Base-by-base conservation (phyloP, 1,140 invertebrate genomes). In the Magallana angulata region DNA sequence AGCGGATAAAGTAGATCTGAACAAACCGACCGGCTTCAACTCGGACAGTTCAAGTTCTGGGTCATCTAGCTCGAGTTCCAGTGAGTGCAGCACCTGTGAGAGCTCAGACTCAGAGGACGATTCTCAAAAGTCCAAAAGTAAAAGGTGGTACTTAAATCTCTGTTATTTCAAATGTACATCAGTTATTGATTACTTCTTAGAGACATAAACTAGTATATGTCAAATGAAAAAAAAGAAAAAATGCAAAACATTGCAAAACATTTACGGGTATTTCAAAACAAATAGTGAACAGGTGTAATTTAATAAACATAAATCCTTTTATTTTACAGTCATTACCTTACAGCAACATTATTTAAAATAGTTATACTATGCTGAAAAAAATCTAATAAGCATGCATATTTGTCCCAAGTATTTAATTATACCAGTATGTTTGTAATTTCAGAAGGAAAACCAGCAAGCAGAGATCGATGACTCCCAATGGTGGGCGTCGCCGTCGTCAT, bases 21-120 rank as follows among this genome's bases (percentile, higher is more conserved):
- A 96, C 91, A 96, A 97, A 93, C 96, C 97, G 76, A 98, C 97
- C 14, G 98, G 98, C 8, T 97, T 99, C 57, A 98, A 98, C 12
- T 99, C 98, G 6, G 98, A 99, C 95, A 98, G 97, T 90, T 98
- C 97, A 0, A 98, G 97, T 92, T 98, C 97, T 90, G 98, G 97
- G 11, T 98, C 97, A 60, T 98, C 97, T 80, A 98, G 97, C 85
- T 98, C 97, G 2, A 96, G 96, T 76, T 90, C 90, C 68, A 97
- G 96, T 18, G 94, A 93, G 14, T 89, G 89, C 87, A 91, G 90
- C 64, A 91, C 91, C 11, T 82, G 57, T 82, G 90, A 92, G 36
- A 87, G 36, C 36, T 57, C 68, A 30, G n/a, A n/a, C 36, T 82
- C 14, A 84, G 18, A 57, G 14, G 59, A 62, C 1, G 9, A 62